Evolutionary conservation across 2,113 vertebrate species (phyloP).

Genomic region (Illadopsis cleaveri): DNA sequence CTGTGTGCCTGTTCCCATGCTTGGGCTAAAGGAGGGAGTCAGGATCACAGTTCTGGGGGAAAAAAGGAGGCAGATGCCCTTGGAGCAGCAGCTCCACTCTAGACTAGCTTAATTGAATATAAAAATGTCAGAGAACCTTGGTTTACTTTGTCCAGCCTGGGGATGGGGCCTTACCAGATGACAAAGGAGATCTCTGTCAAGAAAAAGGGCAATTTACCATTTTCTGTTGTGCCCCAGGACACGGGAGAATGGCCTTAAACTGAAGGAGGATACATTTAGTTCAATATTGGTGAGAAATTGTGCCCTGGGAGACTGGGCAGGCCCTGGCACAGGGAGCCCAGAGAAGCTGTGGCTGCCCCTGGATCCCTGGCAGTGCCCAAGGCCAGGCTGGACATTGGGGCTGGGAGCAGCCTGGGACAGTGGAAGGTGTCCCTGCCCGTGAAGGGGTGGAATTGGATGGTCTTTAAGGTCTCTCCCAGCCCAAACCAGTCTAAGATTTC

Average conservation of each 20-base stretch:
- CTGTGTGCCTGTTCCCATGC: neutral
- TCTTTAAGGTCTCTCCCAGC: neutral
- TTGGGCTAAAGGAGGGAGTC: neutral
- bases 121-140: neutral
- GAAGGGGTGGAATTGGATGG: fast-evolving
- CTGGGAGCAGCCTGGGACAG: neutral
- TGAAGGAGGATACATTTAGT: neutral
- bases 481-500: neutral
- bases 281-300: fast-evolving
- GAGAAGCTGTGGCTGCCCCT: neutral
- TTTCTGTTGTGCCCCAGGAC: neutral
- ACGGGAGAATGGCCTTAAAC: neutral
- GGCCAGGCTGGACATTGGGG: neutral
- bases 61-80: neutral
- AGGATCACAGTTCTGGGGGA: neutral
- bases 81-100: neutral
- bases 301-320: neutral
- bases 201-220: neutral
- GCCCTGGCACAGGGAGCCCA: neutral
- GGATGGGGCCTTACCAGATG: neutral
- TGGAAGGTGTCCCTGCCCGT: neutral
- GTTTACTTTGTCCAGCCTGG: neutral
- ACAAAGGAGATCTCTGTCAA: neutral
- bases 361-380: neutral
- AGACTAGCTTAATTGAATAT: neutral